A percentile compares a stretch with the other conserved stretches of the same genome.
These are phyloP conservation scores for Polypterus senegalus DNA, from an alignment of 2,113 vertebrate genomes.

Conservation along the genomic window DNA sequence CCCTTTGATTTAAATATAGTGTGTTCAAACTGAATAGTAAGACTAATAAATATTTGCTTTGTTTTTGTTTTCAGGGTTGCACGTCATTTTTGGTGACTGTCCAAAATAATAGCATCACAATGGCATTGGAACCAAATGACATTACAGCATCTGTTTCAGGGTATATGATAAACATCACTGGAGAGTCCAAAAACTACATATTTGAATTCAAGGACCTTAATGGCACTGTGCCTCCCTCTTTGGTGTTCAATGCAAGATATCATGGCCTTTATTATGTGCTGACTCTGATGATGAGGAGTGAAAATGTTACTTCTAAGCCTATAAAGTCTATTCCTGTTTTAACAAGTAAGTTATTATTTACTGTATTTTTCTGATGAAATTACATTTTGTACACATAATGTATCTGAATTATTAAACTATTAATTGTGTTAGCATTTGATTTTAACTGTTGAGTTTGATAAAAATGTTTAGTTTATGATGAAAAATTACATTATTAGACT, in stretches of 20 bases:
- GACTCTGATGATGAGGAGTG: conserved; percentile 58
- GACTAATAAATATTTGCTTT: conserved; percentile 13
- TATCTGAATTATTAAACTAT: conserved; percentile 22
- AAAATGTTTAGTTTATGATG: no score
- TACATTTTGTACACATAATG: conserved; percentile 17
- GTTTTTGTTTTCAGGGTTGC: conserved; percentile 39
- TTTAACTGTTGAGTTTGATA: no score
- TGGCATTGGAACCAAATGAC: conserved; percentile 64
- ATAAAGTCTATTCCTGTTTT: conserved; percentile 60
- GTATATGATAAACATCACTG: conserved; percentile 75
- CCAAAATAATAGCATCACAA: conserved; percentile 52
- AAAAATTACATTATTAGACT: no score
- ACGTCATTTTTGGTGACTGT: conserved; percentile 59
- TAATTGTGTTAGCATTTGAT: no score
- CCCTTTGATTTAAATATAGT: no score
- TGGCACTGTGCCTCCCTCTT: conserved; percentile 49
- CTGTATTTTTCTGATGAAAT: neutral
- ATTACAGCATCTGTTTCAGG: conserved; percentile 52
- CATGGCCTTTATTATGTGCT: conserved; percentile 80
- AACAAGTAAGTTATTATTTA: conserved; percentile 64
- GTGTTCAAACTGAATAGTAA: no score
- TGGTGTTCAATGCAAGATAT: conserved; percentile 71
- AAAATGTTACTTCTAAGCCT: conserved; percentile 59
- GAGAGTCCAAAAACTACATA: conserved; percentile 69
- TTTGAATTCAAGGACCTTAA: conserved; percentile 63